Evolutionary conservation across 2,113 vertebrate genomes (phyloP).

Genomic region (Oncorhynchus clarkii): DNA sequence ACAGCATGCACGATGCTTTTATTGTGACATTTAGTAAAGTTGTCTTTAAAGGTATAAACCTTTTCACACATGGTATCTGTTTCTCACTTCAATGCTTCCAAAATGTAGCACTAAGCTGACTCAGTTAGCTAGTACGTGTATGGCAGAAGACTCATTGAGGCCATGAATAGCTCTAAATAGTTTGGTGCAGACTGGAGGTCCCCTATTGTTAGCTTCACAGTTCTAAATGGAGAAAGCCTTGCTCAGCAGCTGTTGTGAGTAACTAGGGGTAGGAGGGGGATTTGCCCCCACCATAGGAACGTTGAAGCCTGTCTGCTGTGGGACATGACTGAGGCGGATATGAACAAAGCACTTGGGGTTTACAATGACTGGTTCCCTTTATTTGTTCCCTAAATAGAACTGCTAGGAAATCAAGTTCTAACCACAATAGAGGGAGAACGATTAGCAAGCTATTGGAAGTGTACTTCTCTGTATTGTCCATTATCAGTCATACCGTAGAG

Average conservation of each 20-base stretch:
- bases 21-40: too few species aligned
- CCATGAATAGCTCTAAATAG: background rate
- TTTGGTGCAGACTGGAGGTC: conserved; percentile 20
- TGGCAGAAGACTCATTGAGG: background rate
- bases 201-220: conserved; percentile 25
- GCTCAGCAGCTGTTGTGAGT: conserved; percentile 41
- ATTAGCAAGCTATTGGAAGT: conserved; percentile 29
- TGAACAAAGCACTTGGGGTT: conserved; percentile 30
- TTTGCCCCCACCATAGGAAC: conserved; percentile 21
- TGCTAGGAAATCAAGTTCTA: conserved; percentile 47
- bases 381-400: conserved; percentile 45
- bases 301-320: conserved; percentile 7
- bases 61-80: too few species aligned
- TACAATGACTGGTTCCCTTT: background rate
- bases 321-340: conserved; percentile 10
- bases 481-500: background rate
- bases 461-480: background rate
- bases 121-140: background rate
- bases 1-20: too few species aligned
- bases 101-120: background rate
- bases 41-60: too few species aligned
- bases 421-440: conserved; percentile 12
- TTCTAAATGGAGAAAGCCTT: conserved; percentile 23
- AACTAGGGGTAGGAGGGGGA: conserved; percentile 22
- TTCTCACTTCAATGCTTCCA: too few species aligned